Conservation (phyloP, 2,888 invertebrate genomes). For the Pristionchus entomophagus region DNA sequence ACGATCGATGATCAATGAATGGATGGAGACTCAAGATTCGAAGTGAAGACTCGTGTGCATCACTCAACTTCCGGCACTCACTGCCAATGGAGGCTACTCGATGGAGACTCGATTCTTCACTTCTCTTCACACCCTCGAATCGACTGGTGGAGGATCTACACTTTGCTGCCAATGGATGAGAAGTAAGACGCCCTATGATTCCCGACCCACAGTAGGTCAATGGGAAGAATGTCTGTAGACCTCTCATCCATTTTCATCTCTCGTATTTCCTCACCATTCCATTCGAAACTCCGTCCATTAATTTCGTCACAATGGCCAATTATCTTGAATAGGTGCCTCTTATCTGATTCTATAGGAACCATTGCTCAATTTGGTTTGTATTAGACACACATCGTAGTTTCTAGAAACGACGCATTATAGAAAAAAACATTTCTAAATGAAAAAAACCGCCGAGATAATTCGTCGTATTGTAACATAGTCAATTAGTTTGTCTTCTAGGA, state of each 20-base stretch:
- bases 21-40: slow-evolving; percentile 33
- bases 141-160: not conserved
- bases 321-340: not conserved
- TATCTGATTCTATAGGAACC: not conserved
- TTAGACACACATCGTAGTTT: no score
- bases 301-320: slow-evolving; percentile 2
- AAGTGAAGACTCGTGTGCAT: slow-evolving; percentile 25
- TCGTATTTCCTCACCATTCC: not conserved
- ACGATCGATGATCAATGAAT: not conserved
- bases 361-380: not conserved
- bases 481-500: not conserved
- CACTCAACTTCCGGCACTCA: slow-evolving; percentile 22
- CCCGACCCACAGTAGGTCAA: slow-evolving; percentile 21
- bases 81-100: slow-evolving; percentile 34
- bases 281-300: not conserved
- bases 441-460: not conserved
- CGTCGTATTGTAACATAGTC: not conserved
- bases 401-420: not conserved
- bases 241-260: slow-evolving; percentile 7
- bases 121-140: not conserved
- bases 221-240: slow-evolving; percentile 26
- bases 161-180: slow-evolving; percentile 15
- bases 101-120: slow-evolving; percentile 7
- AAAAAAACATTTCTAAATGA: slow-evolving; percentile 32
- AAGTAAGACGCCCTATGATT: slow-evolving; percentile 29